Evolutionary conservation across 2,888 invertebrate genomes (phyloP), one percentile per base, ranked within the genome.

Genomic region (Tetramorium bicarinatum): DNA sequence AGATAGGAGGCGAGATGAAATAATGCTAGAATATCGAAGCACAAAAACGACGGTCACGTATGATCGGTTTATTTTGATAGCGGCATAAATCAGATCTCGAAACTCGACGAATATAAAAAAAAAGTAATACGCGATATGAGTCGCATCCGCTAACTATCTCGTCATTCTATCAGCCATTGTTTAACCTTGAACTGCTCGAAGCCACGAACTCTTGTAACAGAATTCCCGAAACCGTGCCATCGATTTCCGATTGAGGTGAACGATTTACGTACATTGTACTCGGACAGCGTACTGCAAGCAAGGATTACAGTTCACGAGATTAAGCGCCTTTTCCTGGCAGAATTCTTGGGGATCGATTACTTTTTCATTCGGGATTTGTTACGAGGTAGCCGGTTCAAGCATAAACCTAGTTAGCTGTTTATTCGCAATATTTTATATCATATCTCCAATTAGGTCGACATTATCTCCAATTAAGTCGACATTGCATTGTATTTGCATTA

Each of bases 291-390:
- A 59, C 34, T 67, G 67, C 76, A 77, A 77, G 72, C 59, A n/a
- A 18, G 74, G 47, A 72, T 80, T 80, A 80, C 79, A 47, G 74
- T 47, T 72, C 72, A 47, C 79, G 56, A 72, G 69, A 77, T 77
- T 83, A 88, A 88, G 84, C 82, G 82, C 71, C 66, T 82, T 64
- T 66, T 9, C 56, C 49, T 44, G 11, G 52, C 61, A 49, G 41
- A 56, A 54, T 82, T 75, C 88, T 82, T 61, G 64, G 72, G 80
- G 25, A 79, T 79, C 71, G 74, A 80, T 80, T 72, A 80, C 34
- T 71, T 83, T 76, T 71, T 61, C 76, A 86, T 72, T 82, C 84
- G 61, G 77, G 79, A 80, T 80, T 79, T 82, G 59, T 88, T 87
- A 82, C 84, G 79, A 52, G 41, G 49, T 67, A 61, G 56, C 66